Evolutionary conservation across 1,140 invertebrate species (phyloP).

Genomic region (Diorhabda sublineata): DNA sequence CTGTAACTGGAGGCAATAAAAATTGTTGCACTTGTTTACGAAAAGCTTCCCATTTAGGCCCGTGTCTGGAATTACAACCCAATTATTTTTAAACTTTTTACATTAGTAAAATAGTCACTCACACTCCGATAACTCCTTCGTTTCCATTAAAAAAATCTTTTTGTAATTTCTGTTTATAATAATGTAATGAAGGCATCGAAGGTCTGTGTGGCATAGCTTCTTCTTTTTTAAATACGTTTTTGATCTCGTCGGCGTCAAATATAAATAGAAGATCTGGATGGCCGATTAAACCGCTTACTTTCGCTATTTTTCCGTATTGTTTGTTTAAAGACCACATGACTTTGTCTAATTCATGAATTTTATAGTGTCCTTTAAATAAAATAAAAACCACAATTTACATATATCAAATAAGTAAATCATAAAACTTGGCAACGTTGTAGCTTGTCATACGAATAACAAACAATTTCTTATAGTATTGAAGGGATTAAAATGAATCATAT

Average conservation of each 20-base stretch:
- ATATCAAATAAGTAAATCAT: no score
- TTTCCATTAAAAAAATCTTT: constrained; percentile 70
- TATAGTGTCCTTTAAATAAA: constrained; percentile 60
- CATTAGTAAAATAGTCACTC: constrained; percentile 46
- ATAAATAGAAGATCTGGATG: constrained; percentile 76
- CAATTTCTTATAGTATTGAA: no score
- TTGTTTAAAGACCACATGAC: constrained; percentile 62
- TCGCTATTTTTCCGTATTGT: constrained; percentile 68
- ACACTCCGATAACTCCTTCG: constrained; percentile 76
- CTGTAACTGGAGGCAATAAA: constrained; percentile 72
- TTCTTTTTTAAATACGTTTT: constrained; percentile 69
- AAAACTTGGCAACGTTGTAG: no score
- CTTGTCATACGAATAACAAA: no score
- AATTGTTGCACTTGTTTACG: constrained; percentile 78
- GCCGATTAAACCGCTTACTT: constrained; percentile 68
- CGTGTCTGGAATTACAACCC: constrained; percentile 59
- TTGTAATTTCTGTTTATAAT: constrained; percentile 70
- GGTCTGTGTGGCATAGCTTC: constrained; percentile 72
- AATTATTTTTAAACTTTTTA: background rate
- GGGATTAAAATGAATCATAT: no score
- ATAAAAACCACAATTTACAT: background rate
- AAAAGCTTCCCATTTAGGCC: constrained; percentile 76
- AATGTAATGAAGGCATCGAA: constrained; percentile 72
- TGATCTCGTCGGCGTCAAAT: constrained; percentile 71
- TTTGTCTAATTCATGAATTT: constrained; percentile 70